These are phyloP conservation scores for Actenoides lindsayi DNA, from an alignment of 2,113 vertebrate genomes.

Conservation along the genomic window DNA sequence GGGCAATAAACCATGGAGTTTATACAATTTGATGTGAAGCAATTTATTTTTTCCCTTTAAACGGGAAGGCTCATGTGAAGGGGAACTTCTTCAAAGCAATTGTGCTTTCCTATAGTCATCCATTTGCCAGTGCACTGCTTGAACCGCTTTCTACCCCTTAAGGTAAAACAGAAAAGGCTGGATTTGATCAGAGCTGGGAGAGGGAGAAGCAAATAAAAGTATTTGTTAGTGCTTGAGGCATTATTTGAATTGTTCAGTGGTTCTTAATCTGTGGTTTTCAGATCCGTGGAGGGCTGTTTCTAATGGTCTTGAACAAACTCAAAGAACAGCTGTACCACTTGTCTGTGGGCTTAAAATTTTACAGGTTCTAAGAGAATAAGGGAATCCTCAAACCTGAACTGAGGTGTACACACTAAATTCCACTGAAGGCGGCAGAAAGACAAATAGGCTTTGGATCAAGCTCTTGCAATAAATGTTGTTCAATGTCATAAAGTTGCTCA, in stretches of 20 bases:
- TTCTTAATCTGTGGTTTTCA: not conserved
- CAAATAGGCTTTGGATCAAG: not conserved
- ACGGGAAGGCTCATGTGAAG: not conserved
- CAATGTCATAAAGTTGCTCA: not conserved
- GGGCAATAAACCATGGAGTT: conserved; percentile 22
- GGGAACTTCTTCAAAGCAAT: not conserved
- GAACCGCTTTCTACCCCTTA: not conserved
- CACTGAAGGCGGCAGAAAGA: not conserved
- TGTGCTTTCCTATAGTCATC: not conserved
- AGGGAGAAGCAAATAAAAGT: not conserved
- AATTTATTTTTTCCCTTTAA: conserved; percentile 35
- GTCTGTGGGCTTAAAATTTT: not conserved
- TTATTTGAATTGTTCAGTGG: not conserved
- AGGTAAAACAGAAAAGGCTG: not conserved
- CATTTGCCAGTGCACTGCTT: not conserved
- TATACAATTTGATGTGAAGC: conserved; percentile 34
- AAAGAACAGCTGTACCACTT: not conserved
- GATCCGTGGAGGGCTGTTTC: not conserved
- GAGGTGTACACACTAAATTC: not conserved
- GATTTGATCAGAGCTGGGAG: not conserved
- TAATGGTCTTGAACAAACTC: not conserved
- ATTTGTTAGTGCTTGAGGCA: not conserved
- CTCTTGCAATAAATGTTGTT: not conserved
- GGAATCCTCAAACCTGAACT: not conserved
- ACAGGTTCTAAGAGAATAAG: not conserved